Base-by-base conservation (phyloP, 2,113 vertebrate species). In the Probosciger aterrimus region DNA sequence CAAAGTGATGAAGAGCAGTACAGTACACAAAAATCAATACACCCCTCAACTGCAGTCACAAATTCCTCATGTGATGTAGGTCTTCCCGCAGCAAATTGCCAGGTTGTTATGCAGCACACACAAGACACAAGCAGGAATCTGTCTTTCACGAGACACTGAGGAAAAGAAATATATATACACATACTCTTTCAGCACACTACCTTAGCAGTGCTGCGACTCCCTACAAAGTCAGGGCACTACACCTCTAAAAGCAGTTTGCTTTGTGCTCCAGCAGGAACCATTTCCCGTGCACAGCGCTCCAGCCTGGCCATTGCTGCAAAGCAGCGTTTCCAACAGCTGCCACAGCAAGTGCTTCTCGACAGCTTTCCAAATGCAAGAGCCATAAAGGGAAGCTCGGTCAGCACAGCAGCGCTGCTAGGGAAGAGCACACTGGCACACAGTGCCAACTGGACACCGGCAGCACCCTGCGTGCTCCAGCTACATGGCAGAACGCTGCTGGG, bases 161-260 rank as follows among this genome's bases (percentile, higher is more conserved):
- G 3, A 1, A 7, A 12, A 8, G 9, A 30, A 39, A 11, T 27
- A 10, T 3, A 24, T 6, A 19, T 8, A 22, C 9, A 18, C 5
- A 4, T 14, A 15, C 16, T 24, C 11, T 53, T 68, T 22, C 7
- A 50, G 30, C 49, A 28, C 28, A 18, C 2, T 10, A 43, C n/a
- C 33, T 46, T 31, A 59, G 44, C 28, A n/a, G 59, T 3, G 71
- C 67, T 67, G n/a, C 0, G 7, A 53, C 11, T 33, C 8, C 70
- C 25, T 62, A 60, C 47, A 22, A 43, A 10, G 10, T 8, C 47
- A 30, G 39, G 55, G 27, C 28, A 4, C 11, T 18, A 14, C 11
- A 19, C 14, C 30, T 18, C 70, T 11, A 28, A 28, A 77, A 79
- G 74, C 24, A 18, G 6, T 27, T 43, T 27, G 14, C 70, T 69